Conservation (phyloP, 1,140 invertebrate species). For the Caenorhabditis inopinata region DNA sequence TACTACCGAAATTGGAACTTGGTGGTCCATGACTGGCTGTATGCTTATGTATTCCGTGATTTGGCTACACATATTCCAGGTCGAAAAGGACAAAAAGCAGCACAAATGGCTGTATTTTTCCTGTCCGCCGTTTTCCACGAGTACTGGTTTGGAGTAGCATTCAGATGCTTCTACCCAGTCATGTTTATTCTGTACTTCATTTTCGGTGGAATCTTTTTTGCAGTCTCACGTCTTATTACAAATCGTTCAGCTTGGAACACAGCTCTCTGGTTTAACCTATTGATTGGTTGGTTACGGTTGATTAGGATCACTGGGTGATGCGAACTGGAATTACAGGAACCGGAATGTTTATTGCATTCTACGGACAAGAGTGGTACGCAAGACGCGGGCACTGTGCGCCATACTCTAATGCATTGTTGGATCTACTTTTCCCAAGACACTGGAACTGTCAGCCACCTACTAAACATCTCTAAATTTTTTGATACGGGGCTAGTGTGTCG, state of each 20-base stretch:
- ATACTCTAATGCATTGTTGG: slow-evolving; percentile 37
- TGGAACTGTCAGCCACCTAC: slow-evolving; percentile 37
- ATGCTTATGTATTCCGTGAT: slow-evolving; percentile 86
- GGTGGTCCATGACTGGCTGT: slow-evolving; percentile 90
- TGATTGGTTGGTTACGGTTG: slow-evolving; percentile 60
- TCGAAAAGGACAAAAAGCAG: slow-evolving; percentile 53
- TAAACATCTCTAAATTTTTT: neutral
- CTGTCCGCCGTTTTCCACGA: slow-evolving; percentile 79
- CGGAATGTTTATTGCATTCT: slow-evolving; percentile 62
- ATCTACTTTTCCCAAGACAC: slow-evolving; percentile 44
- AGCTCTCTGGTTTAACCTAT: slow-evolving; percentile 62
- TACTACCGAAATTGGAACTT: slow-evolving; percentile 92
- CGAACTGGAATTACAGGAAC: slow-evolving; percentile 50
- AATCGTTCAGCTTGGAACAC: slow-evolving; percentile 58
- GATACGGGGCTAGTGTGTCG: neutral
- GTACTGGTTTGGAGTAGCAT: slow-evolving; percentile 77
- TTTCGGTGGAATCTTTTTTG: slow-evolving; percentile 63
- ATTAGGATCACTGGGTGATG: no score
- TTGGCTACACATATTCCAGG: slow-evolving; percentile 36
- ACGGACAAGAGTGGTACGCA: slow-evolving; percentile 64
- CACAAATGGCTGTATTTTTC: slow-evolving; percentile 71
- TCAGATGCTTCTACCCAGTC: slow-evolving; percentile 83
- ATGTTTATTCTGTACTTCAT: slow-evolving; percentile 72
- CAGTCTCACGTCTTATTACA: slow-evolving; percentile 59
- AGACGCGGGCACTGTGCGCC: slow-evolving; percentile 54